Evolutionary conservation across 1,140 invertebrate species (phyloP).

Genomic region (Trichonephila inaurata): DNA sequence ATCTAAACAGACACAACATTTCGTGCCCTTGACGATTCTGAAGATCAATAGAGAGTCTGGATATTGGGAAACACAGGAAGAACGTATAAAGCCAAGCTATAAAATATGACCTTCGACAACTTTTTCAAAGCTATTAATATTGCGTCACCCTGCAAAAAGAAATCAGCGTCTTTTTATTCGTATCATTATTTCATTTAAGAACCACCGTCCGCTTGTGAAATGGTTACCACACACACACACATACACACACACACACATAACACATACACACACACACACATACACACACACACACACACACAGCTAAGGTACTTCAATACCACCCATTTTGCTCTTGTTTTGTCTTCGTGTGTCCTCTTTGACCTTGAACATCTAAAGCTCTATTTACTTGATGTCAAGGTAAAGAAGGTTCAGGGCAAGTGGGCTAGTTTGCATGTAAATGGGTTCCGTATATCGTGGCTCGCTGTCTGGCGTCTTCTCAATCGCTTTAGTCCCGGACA

Average conservation of each 20-base stretch:
- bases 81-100: not conserved
- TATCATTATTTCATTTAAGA: not conserved
- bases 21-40: not conserved
- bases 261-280: too few relatives aligned
- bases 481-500: not conserved
- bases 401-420: conserved; percentile 31
- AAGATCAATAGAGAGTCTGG: conserved; percentile 11
- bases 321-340: not conserved
- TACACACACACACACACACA: not conserved
- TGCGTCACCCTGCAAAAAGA: not conserved
- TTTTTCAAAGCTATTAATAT: not conserved
- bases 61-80: conserved; percentile 31
- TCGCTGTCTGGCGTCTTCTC: not conserved
- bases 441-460: not conserved
- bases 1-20: not conserved
- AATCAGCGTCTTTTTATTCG: not conserved
- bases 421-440: not conserved
- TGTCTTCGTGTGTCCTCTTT: not conserved
- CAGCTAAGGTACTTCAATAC: not conserved
- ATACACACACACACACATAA: too few relatives aligned
- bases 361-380: conserved; percentile 19
- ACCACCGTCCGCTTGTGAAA: not conserved
- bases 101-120: conserved; percentile 4
- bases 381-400: conserved; percentile 20
- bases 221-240: not conserved